These are phyloP conservation scores for Grantiella picta DNA, from an alignment of 2,113 vertebrate species.

Conservation along the genomic window DNA sequence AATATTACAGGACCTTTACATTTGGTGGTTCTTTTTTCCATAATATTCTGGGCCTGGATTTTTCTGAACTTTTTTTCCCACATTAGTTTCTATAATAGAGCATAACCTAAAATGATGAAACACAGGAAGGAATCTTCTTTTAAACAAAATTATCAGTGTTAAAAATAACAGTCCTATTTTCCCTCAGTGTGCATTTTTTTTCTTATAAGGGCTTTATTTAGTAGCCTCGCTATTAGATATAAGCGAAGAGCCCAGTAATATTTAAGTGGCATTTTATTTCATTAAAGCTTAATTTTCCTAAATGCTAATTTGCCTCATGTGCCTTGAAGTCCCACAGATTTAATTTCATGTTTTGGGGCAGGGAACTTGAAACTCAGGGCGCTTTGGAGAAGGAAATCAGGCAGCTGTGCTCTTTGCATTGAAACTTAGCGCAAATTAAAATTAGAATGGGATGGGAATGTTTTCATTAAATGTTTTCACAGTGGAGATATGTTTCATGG, in stretches of 20 bases:
- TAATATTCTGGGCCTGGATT: slow-evolving; percentile 77
- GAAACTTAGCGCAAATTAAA: slow-evolving; percentile 5
- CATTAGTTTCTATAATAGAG: slow-evolving; percentile 73
- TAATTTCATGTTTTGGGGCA: background rate
- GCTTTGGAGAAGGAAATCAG: background rate
- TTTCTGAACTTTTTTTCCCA: slow-evolving; percentile 78
- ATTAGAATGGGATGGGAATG: slow-evolving; percentile 55
- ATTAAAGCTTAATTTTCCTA: background rate
- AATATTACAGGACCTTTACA: slow-evolving; percentile 81
- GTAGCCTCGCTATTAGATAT: background rate
- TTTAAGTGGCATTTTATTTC: background rate
- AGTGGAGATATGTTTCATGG: slow-evolving; percentile 5
- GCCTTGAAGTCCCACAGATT: background rate
- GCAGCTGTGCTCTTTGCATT: background rate
- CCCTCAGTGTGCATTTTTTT: slow-evolving; percentile 55
- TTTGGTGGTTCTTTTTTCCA: slow-evolving; percentile 76
- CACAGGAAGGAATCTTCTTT: slow-evolving; percentile 79
- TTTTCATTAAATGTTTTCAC: slow-evolving; percentile 9
- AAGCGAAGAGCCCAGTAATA: background rate
- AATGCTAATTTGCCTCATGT: background rate
- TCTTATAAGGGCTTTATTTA: slow-evolving; percentile 49
- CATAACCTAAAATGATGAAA: slow-evolving; percentile 74
- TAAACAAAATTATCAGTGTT: slow-evolving; percentile 78
- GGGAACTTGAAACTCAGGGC: background rate
- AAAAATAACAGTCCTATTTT: slow-evolving; percentile 77